Base-by-base conservation (phyloP, 2,797 vertebrate genomes). In the Platyrinchus mystaceus region DNA sequence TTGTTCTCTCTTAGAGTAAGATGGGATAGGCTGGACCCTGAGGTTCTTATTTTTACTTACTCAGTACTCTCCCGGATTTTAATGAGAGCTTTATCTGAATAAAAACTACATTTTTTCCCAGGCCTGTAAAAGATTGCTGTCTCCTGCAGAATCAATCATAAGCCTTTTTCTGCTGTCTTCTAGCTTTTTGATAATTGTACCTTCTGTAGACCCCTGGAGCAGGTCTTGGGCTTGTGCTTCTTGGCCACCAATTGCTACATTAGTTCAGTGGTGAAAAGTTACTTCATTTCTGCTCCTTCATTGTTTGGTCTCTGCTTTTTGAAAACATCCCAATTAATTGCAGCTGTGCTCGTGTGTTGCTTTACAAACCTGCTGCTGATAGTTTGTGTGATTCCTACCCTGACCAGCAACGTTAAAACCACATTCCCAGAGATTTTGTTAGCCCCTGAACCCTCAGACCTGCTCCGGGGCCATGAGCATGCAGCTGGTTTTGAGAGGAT, bases 71-170 rank as follows among this genome's bases (percentile, higher is more conserved):
- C 39, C 28, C 6, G 20, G 62, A 28, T 81, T 93, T 96, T 94
- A 91, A 91, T 83, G 93, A 95, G 59, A 63, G 10, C 50, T 92
- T 89, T 91, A 75, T 64, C 58, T 93, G 83, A 68, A 89, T 79
- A 77, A 76, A 88, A 82, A 13, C 30, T n/a, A 1, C 7, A 5
- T 86, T 87, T 93, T 87, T 80, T 89, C 15, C 15, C 50, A 78
- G 79, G 39, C 50, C 66, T 52, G 37, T 32, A 47, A 58, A 64
- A 68, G 64, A 53, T 50, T 94, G 77, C 60, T 67, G 44, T 63
- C 47, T 70, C 83, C 46, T 87, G 73, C 76, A 85, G 76, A 84
- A 84, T 49, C 1, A 87, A 81, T 46, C 1, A 0, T 22, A n/a
- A 87, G n/a, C 74, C 32, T 41, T 73, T 90, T 89, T 39, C 49